A percentile compares a stretch with the other conserved stretches of the same genome.
These are phyloP conservation scores for Oreocharis arfaki DNA, from an alignment of 2,113 vertebrate genomes.

Conservation along the genomic window DNA sequence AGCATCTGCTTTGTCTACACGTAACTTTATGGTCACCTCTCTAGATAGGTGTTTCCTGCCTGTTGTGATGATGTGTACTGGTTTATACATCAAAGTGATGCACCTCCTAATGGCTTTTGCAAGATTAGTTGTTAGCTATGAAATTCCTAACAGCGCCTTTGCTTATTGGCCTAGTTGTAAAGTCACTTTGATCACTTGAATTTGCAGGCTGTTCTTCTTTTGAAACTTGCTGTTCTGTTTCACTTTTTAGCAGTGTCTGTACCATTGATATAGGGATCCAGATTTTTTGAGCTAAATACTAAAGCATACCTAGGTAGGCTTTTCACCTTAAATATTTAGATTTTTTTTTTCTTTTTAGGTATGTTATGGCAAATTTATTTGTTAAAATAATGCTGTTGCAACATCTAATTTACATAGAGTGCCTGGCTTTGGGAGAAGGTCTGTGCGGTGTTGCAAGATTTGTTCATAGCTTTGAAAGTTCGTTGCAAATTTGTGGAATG, in stretches of 20 bases:
- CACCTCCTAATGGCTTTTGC: not conserved
- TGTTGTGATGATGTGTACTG: not conserved
- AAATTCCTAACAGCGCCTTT: not conserved
- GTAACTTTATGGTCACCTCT: not conserved
- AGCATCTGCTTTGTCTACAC: not conserved
- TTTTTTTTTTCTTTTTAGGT: not conserved
- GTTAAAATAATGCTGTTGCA: not conserved
- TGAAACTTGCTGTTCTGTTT: not conserved
- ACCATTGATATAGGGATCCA: not conserved
- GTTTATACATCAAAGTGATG: conserved; percentile 15
- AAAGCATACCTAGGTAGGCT: not conserved
- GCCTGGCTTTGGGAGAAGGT: not conserved
- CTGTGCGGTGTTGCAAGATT: not conserved
- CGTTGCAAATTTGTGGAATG: not conserved
- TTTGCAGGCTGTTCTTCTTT: not conserved
- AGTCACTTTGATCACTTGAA: conserved; percentile 27
- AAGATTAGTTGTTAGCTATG: not conserved
- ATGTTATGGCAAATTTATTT: not conserved
- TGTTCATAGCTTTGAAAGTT: not conserved
- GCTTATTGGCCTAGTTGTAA: conserved; percentile 31
- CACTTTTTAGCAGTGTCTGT: not conserved
- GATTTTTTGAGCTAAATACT: not conserved
- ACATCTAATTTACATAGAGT: not conserved
- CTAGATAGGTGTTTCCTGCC: not conserved
- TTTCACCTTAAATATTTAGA: not conserved